Evolutionary conservation across 2,888 invertebrate genomes (phyloP).

Genomic region (Platerodrilus igneus): DNA sequence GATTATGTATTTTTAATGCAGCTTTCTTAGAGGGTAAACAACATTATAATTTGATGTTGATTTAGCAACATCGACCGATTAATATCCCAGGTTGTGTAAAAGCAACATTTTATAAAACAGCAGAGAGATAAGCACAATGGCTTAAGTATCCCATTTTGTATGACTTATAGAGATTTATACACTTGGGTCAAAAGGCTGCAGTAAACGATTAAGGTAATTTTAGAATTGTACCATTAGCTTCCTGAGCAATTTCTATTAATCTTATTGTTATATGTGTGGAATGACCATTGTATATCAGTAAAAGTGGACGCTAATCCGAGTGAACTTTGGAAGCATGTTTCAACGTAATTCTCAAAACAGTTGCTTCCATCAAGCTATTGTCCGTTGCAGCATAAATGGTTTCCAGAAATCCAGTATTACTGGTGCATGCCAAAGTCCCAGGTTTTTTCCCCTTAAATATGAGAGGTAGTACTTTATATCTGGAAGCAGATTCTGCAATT

Average conservation of each 20-base stretch:
- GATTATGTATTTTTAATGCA: too few species aligned
- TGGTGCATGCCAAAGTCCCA: constrained; percentile 10
- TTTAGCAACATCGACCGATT: too few species aligned
- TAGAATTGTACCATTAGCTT: constrained; percentile 1
- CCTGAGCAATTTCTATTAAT: background rate
- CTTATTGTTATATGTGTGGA: constrained; percentile 1
- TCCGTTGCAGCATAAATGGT: constrained; percentile 1
- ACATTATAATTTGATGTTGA: too few species aligned
- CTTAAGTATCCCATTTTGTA: too few species aligned
- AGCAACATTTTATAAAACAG: too few species aligned
- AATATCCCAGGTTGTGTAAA: too few species aligned
- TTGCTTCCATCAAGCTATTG: constrained; percentile 8
- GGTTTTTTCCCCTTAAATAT: too few species aligned
- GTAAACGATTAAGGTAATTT: constrained; percentile 4
- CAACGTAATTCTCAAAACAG: constrained; percentile 4
- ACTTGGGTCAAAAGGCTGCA: constrained; percentile 6
- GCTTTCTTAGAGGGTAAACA: too few species aligned
- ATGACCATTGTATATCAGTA: constrained; percentile 7
- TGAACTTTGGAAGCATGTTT: constrained; percentile 3
- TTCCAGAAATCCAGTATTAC: background rate
- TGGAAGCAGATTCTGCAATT: constrained; percentile 16
- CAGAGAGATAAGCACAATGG: too few species aligned
- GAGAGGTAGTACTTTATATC: constrained; percentile 21
- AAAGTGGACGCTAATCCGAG: background rate
- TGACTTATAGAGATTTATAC: constrained; percentile 4